Evolutionary conservation across 2,797 vertebrate species (phyloP).

Genomic region (Cyprinodon diabolis): DNA sequence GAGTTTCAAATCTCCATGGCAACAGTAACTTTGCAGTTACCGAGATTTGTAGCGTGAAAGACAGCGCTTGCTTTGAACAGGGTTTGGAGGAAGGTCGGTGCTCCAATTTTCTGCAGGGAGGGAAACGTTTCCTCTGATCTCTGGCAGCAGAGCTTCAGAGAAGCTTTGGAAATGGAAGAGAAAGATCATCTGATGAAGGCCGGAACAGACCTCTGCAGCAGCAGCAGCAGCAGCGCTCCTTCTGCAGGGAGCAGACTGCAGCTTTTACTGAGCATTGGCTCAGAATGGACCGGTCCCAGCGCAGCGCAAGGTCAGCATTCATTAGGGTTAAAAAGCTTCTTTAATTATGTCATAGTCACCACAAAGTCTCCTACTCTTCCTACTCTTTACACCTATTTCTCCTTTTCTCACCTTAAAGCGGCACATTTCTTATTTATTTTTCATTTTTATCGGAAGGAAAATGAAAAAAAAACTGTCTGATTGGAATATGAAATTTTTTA

Average conservation of each 20-base stretch:
- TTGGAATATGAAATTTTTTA: no score
- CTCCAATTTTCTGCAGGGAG: background rate
- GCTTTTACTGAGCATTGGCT: slow-evolving; percentile 71
- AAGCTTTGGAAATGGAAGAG: background rate
- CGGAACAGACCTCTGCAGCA: background rate
- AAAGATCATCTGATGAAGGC: background rate
- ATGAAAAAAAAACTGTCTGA: no score
- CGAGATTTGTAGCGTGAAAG: background rate
- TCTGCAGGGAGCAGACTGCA: slow-evolving; percentile 9
- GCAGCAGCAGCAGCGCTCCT: background rate
- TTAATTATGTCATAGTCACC: background rate
- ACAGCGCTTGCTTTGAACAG: background rate
- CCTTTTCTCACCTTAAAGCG: background rate
- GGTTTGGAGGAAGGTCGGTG: slow-evolving; percentile 5
- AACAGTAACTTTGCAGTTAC: slow-evolving; percentile 47
- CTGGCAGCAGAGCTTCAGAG: background rate
- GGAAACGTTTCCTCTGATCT: background rate
- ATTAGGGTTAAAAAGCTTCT: background rate
- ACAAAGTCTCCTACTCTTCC: background rate
- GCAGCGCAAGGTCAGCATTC: slow-evolving; percentile 78
- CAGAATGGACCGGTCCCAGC: slow-evolving; percentile 69
- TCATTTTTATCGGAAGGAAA: background rate
- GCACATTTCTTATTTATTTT: background rate
- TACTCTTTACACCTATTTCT: background rate
- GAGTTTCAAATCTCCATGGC: background rate